These are phyloP conservation scores for Myotis myotis DNA, from an alignment of 2,797 vertebrate species.

Conservation along the genomic window DNA sequence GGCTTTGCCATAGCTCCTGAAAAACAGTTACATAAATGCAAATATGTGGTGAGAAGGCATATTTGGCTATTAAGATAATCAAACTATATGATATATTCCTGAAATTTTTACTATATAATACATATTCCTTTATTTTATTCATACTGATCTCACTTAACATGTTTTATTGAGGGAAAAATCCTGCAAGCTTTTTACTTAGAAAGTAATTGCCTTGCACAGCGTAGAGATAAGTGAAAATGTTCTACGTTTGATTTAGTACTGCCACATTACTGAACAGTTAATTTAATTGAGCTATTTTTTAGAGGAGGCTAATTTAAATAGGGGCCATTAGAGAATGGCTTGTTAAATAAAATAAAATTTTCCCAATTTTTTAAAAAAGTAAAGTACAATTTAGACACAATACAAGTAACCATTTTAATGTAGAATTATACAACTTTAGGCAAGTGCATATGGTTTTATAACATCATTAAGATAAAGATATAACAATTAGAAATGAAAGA, in stretches of 20 bases:
- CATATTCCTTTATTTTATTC: neutral
- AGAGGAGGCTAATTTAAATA: neutral
- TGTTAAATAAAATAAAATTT: neutral
- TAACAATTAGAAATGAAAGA: neutral
- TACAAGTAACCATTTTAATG: neutral
- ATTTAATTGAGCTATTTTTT: slow-evolving; percentile 26
- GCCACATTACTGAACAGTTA: slow-evolving; percentile 30
- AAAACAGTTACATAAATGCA: neutral
- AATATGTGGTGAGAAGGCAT: neutral
- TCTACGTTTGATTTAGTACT: slow-evolving; percentile 42
- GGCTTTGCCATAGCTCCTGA: neutral
- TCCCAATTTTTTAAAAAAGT: neutral
- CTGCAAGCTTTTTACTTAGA: neutral
- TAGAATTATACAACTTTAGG: neutral
- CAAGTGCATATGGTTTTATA: neutral
- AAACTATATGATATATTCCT: neutral
- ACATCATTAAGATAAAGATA: neutral
- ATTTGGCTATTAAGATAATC: neutral
- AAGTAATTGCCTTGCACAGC: slow-evolving; percentile 23
- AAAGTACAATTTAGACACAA: neutral
- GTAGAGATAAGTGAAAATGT: slow-evolving; percentile 15
- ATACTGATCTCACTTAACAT: slow-evolving; percentile 4
- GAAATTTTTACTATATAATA: neutral
- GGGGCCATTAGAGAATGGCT: neutral
- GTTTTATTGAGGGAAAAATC: slow-evolving; percentile 6